phyloP scores from a whole-genome alignment of 64 coral and sea anemone genomes.

The Exaiptasia diaphana region DNA sequence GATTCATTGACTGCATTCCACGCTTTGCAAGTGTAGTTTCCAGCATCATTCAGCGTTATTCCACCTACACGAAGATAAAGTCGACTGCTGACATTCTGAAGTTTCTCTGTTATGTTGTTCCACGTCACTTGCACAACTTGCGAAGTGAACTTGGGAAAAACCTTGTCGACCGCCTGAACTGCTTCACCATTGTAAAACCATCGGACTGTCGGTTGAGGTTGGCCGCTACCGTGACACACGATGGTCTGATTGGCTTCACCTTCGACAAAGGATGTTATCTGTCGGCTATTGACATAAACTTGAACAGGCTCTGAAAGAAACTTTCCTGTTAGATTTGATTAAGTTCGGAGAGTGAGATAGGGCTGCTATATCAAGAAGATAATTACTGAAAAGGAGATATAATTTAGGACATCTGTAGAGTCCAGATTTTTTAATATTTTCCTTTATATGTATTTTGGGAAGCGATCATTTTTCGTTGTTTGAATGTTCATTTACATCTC shows the following conservation, averaged over 20 bases:
- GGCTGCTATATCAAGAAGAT: too few relatives aligned
- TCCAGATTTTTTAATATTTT: too few relatives aligned
- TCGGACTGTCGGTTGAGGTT: neutral
- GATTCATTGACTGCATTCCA: neutral
- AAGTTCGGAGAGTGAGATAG: too few relatives aligned
- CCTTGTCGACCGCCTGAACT: neutral
- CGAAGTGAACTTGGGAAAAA: neutral
- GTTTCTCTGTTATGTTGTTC: neutral
- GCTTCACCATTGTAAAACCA: neutral
- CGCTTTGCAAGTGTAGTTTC: conserved; percentile 49
- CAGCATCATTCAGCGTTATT: conserved; percentile 32
- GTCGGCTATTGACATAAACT: neutral
- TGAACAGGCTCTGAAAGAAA: neutral
- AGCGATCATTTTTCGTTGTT: too few relatives aligned
- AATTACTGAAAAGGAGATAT: too few relatives aligned
- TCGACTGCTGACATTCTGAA: conserved; percentile 22
- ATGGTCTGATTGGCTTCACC: conserved; percentile 8
- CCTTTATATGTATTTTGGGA: too few relatives aligned
- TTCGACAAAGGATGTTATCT: neutral
- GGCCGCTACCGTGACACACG: conserved; percentile 23
- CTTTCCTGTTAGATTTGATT: too few relatives aligned
- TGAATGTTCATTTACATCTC: too few relatives aligned
- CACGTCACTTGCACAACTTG: conserved; percentile 14
- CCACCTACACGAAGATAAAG: conserved; percentile 50
- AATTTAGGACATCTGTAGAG: too few relatives aligned